Conservation (phyloP, 1,140 invertebrate genomes). For the Agrypnia vestita region DNA sequence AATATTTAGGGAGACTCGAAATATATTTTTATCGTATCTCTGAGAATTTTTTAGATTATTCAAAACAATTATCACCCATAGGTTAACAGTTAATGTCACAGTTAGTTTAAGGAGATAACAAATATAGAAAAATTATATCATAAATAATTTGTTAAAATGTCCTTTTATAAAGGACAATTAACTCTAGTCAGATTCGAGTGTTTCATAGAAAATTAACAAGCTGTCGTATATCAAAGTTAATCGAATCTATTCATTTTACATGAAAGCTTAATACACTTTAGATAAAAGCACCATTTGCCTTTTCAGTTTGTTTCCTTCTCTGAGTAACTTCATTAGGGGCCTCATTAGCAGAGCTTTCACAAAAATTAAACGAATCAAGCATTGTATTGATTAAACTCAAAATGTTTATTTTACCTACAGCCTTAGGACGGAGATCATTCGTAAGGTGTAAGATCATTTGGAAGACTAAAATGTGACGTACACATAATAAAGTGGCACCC, state of each 20-base stretch:
- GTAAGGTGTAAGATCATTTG: no score
- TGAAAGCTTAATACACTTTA: constrained; percentile 32
- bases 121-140: background rate
- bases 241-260: constrained; percentile 24
- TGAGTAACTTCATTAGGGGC: constrained; percentile 21
- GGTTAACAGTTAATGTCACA: background rate
- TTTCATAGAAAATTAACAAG: constrained; percentile 14
- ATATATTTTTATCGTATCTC: no score
- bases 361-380: constrained; percentile 27
- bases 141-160: background rate
- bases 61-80: background rate
- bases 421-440: no score
- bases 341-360: constrained; percentile 30
- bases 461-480: no score
- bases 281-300: constrained; percentile 23
- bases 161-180: constrained; percentile 12
- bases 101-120: background rate
- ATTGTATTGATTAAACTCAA: background rate
- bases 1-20: no score
- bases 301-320: constrained; percentile 21
- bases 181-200: constrained; percentile 8
- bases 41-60: no score
- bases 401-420: background rate
- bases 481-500: no score
- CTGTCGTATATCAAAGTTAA: constrained; percentile 28